Base-by-base conservation (phyloP, 92 coral and sea anemone genomes). In the Palythoa grandis region DNA sequence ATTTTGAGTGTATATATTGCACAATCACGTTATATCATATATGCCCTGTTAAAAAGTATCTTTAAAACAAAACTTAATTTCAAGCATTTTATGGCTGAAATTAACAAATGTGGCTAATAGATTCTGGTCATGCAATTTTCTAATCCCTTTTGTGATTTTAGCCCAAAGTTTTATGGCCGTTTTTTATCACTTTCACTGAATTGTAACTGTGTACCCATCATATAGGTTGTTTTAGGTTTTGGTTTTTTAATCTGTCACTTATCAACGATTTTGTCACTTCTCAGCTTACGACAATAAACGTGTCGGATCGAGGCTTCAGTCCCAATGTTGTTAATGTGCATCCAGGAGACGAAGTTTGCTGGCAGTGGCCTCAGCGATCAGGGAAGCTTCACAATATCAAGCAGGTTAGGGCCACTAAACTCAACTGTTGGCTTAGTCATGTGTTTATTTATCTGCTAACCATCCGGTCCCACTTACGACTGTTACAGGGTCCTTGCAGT, bases 271-370 rank as follows among this genome's bases (percentile, higher is more conserved):
- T 77, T 70, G 54, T 58, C 39, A n/a, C 82, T 70, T 24, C 37
- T 56, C 57, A 94, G 98, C 92, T 92, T 61, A 86, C 82, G 24
- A 77, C 86, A 13, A 76, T 94, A 35, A 82, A 69, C 40, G 94
- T 94, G 43, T 86, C 76, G 35, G 98, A 94, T 72, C 91, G 89
- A 24, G 91, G 90, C 12, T 94, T 94, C 63, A 61, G 89, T 12
- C 98, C 98, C 0, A 82, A 89, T 79, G 89, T 94, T 25, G 78
- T 92, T 24, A 94, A 87, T 60, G 91, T 90, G 11, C 95, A 92
- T 83, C 98, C 98, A 20, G 98, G 92, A n/a, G 98, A 94, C 66
- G 85, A 90, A 76, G 94, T 94, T 53, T 93, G 90, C 90, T 94
- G 98, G 98, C 78, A 88, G 61, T 94, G 98, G 98, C 76, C 76